Conservation (phyloP, 2,113 vertebrate species). For the Corythornis cristatus region DNA sequence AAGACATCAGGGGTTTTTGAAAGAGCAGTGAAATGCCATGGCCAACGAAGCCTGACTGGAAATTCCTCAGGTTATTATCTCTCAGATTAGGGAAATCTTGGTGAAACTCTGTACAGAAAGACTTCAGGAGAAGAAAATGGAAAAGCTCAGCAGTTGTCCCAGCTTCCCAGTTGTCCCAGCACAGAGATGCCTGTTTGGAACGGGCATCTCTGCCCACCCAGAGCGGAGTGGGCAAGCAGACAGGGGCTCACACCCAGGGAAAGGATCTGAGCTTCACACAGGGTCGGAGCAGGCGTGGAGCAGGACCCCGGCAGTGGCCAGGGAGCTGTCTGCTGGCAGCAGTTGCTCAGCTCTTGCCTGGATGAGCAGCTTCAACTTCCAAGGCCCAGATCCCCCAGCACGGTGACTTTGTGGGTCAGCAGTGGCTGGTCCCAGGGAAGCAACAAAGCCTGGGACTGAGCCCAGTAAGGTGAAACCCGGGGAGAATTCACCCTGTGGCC, state of each 20-base stretch:
- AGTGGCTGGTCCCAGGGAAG: background rate
- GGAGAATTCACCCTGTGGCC: background rate
- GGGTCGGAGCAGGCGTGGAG: fast-evolving
- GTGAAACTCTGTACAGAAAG: background rate
- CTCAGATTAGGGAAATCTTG: slow-evolving; percentile 33
- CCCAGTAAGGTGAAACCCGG: background rate
- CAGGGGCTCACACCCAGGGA: background rate
- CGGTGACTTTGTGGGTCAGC: fast-evolving
- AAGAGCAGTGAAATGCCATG: slow-evolving; percentile 63
- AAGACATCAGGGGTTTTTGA: slow-evolving; percentile 44
- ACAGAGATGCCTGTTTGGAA: background rate
- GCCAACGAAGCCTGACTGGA: slow-evolving; percentile 56
- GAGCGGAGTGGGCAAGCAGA: fast-evolving
- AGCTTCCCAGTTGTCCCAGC: background rate
- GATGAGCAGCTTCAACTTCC: background rate
- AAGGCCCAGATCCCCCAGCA: background rate
- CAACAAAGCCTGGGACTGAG: fast-evolving
- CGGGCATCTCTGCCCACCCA: background rate
- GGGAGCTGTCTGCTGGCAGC: background rate
- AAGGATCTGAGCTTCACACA: fast-evolving
- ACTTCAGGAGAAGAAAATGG: background rate
- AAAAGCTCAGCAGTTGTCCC: background rate
- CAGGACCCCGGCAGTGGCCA: background rate
- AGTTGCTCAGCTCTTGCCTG: background rate
- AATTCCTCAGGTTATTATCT: slow-evolving; percentile 59